Percentiles rank a stretch among this genome's conserved stretches.
Conservation (phyloP, 2,888 invertebrate species). For the Criorhina ranunculi region DNA sequence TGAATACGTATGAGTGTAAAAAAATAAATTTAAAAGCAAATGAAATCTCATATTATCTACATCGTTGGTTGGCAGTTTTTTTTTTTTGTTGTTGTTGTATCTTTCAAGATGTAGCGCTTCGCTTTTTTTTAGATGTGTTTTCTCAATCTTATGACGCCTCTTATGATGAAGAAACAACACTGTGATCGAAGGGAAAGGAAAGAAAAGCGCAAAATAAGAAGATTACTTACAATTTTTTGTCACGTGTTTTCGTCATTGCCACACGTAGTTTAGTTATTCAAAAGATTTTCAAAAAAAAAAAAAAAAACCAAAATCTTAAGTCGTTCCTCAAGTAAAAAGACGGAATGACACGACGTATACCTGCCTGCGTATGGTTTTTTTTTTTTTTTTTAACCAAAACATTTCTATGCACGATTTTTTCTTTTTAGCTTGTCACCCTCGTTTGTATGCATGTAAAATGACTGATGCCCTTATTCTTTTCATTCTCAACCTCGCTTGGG, state of each 20-base stretch:
- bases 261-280: slow-evolving; percentile 83
- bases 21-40: slow-evolving; percentile 66
- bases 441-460: slow-evolving; percentile 65
- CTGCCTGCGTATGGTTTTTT: slow-evolving; percentile 23
- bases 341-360: slow-evolving; percentile 16
- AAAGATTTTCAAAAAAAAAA: slow-evolving; percentile 69
- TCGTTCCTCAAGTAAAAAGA: slow-evolving; percentile 39
- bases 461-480: slow-evolving; percentile 65
- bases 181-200: slow-evolving; percentile 18
- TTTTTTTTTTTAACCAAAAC: slow-evolving; percentile 1
- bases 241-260: slow-evolving; percentile 84
- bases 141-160: slow-evolving; percentile 52
- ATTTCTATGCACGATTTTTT: slow-evolving; percentile 14
- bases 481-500: slow-evolving; percentile 19
- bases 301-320: slow-evolving; percentile 27
- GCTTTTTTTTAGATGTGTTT: slow-evolving; percentile 18
- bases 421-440: slow-evolving; percentile 32
- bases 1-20: slow-evolving; percentile 18
- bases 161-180: slow-evolving; percentile 55
- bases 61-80: slow-evolving; percentile 17
- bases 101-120: background rate
- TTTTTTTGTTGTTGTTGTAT: background rate
- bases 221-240: slow-evolving; percentile 80
- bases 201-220: slow-evolving; percentile 46
- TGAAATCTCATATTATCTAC: slow-evolving; percentile 51